Evolutionary conservation across 2,888 invertebrate species (phyloP).

Genomic region (Polyploca ridens): DNA sequence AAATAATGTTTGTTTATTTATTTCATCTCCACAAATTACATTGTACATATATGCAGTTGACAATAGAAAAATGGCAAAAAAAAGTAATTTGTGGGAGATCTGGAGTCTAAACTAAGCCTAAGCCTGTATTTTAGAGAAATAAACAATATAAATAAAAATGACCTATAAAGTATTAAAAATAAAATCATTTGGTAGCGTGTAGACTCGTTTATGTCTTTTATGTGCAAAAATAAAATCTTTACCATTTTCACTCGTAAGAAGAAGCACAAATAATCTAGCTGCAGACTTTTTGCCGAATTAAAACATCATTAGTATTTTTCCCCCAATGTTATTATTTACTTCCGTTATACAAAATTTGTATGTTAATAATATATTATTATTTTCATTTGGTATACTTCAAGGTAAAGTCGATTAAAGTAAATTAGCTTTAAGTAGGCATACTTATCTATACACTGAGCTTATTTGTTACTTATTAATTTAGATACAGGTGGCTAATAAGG

Average conservation of each 20-base stretch:
- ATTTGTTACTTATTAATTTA: not conserved
- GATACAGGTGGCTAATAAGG: not conserved
- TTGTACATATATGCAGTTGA: too few relatives aligned
- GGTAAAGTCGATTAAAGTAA: not conserved
- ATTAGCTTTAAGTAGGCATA: not conserved
- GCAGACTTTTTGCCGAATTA: not conserved
- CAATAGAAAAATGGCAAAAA: too few relatives aligned
- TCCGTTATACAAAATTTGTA: not conserved
- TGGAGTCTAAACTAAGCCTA: too few relatives aligned
- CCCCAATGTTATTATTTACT: not conserved
- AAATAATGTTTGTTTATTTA: too few relatives aligned
- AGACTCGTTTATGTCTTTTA: not conserved
- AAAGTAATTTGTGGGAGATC: too few relatives aligned
- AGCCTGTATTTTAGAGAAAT: too few relatives aligned
- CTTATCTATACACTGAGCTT: not conserved
- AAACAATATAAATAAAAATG: too few relatives aligned
- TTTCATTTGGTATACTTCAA: constrained; percentile 1
- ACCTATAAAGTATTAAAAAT: too few relatives aligned
- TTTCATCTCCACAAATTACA: too few relatives aligned
- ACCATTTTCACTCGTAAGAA: not conserved
- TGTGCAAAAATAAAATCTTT: not conserved
- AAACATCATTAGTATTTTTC: not conserved
- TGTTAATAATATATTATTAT: constrained; percentile 3
- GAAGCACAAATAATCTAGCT: not conserved
- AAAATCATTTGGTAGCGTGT: too few relatives aligned